Base-by-base conservation (phyloP, 2,888 invertebrate species). In the Lingula anatina region DNA sequence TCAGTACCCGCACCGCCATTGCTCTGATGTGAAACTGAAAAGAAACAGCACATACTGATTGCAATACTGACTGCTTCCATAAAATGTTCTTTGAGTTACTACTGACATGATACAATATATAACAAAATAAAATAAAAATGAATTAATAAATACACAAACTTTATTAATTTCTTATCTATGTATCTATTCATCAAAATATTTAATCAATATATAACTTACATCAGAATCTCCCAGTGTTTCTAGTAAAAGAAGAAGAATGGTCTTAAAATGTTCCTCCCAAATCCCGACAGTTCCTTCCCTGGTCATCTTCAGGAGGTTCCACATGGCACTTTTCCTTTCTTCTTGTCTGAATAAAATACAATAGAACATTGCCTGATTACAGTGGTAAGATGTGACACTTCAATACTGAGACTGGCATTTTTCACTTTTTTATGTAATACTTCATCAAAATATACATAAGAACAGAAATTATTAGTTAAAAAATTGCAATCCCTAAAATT, bases 1-100 rank as follows among this genome's bases (percentile, higher is more conserved):
- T 84, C 39, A 95, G 81, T 21, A 89, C 88, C 66, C 86, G 85
- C 46, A 93, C 82, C 0, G 90, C 88, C 53, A 87, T 83, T 36
- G 77, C 75, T 50, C 80, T 68, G 25, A 79, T 75, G 40, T 76
- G 63, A 27, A 66, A 64, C 73, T 75, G 63, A 27, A 62, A 59
- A 18, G n/a, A 39, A 44, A 20, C 44, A 43, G 12, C n/a, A n/a
- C n/a, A n/a, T n/a, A n/a, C n/a, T n/a, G n/a, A n/a, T n/a, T n/a
- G n/a, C n/a, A n/a, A n/a, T n/a, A n/a, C n/a, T n/a, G n/a, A n/a
- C n/a, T n/a, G n/a, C n/a, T n/a, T n/a, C n/a, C n/a, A n/a, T n/a
- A n/a, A n/a, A n/a, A n/a, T n/a, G n/a, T n/a, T n/a, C n/a, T n/a
- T n/a, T n/a, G n/a, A n/a, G n/a, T n/a, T n/a, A n/a, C n/a, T n/a